Conservation (phyloP, 1,140 invertebrate species). For the Asbolus verrucosus region DNA sequence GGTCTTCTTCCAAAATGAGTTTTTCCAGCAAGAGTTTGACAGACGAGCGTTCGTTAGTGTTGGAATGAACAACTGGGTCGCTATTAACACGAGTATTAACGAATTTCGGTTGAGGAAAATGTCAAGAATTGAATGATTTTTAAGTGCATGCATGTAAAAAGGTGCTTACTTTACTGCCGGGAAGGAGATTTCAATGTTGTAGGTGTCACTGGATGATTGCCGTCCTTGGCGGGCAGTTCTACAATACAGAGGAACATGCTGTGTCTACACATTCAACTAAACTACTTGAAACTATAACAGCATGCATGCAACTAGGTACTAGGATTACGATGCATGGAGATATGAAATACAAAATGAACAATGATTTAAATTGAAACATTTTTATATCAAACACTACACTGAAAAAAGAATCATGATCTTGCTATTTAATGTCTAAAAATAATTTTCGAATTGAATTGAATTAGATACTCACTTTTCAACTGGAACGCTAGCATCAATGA, state of each 20-base stretch:
- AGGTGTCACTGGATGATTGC: slow-evolving; percentile 81
- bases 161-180: slow-evolving; percentile 90
- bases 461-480: slow-evolving; percentile 79
- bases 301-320: slow-evolving; percentile 38
- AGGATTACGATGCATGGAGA: neutral
- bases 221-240: slow-evolving; percentile 72
- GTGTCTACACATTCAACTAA: slow-evolving; percentile 58
- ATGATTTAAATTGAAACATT: neutral
- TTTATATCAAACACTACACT: neutral
- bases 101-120: no score
- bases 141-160: slow-evolving; percentile 54
- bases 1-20: slow-evolving; percentile 90
- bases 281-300: slow-evolving; percentile 43
- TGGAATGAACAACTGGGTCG: slow-evolving; percentile 89
- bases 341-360: no score
- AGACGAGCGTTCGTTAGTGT: slow-evolving; percentile 86
- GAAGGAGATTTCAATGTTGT: slow-evolving; percentile 90
- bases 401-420: no score
- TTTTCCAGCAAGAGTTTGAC: slow-evolving; percentile 87
- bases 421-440: neutral
- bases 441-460: slow-evolving; percentile 1
- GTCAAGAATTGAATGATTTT: slow-evolving; percentile 40
- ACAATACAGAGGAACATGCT: slow-evolving; percentile 64
- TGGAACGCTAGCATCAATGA: slow-evolving; percentile 82
- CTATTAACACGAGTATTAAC: slow-evolving; percentile 69